Percentiles rank a stretch among this genome's conserved stretches.
phyloP scores from a whole-genome alignment of 1,140 invertebrate genomes.

The Cydia splendana region DNA sequence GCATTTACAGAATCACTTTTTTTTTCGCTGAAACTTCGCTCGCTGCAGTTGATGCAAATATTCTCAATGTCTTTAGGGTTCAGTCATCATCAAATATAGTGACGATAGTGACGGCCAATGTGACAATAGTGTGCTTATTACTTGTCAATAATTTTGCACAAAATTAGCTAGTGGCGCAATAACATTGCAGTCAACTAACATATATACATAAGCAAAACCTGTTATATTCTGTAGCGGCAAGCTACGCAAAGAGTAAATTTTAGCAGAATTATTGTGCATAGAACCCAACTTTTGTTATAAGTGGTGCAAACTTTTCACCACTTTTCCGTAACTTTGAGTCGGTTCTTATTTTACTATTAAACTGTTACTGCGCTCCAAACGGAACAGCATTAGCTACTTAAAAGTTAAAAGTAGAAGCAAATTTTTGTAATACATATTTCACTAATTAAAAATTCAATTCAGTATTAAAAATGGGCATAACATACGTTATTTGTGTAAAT shows the following conservation, averaged over 20 bases:
- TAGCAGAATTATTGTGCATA: slow-evolving; percentile 1
- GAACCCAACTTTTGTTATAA: background rate
- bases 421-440: background rate
- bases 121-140: background rate
- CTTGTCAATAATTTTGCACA: no score
- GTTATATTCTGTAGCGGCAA: background rate
- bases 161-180: no score
- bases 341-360: slow-evolving; percentile 7
- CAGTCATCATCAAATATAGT: background rate
- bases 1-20: slow-evolving; percentile 9
- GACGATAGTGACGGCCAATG: background rate
- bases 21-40: slow-evolving; percentile 15
- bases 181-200: no score
- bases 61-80: background rate
- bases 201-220: no score
- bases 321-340: background rate
- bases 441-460: background rate
- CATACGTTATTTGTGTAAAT: no score
- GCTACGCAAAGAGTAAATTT: background rate
- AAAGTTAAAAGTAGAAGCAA: background rate
- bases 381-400: background rate
- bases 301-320: slow-evolving; percentile 6
- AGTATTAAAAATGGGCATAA: no score
- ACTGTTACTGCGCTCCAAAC: background rate
- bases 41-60: slow-evolving; percentile 18